Evolutionary conservation across 2,113 vertebrate genomes (phyloP), one percentile per base, ranked within the genome.

Genomic region (Patagioenas fasciata): DNA sequence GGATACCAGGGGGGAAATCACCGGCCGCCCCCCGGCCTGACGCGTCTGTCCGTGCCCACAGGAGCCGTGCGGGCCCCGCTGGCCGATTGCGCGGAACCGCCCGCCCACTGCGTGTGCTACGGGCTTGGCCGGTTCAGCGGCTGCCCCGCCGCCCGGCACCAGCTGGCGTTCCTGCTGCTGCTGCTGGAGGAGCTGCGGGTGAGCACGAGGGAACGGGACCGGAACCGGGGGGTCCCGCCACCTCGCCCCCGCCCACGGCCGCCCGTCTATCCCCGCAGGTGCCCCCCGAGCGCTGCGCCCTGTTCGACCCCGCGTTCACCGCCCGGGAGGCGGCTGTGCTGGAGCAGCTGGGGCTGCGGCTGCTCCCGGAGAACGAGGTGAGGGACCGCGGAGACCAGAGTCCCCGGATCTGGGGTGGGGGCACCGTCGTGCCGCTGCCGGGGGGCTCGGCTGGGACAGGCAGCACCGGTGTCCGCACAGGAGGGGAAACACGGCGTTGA

Each of bases 341-440:
- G 50, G 72, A 26, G 20, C 61, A 93, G 31, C 97, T 99, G 8
- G 98, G 98, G 11, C 69, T 99, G 89, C 97, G 79, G 5, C 97
- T 99, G 23, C 96, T 99, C 15, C 70, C 84, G 17, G 98, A 99
- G 67, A 99, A 99, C 4, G 99, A 99, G 99, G 99, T 99, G 51
- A 53, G 51, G 20, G 48, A 23, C 21, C 48, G 16, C 42, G 42
- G 42, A 16, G 19, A 50, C 48, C 21, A 23, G 21, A 23, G 48
- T 15, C 10, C 48, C 48, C 19, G 48, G 21, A 23, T 23, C 20
- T 21, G 48, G 48, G 9, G 20, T 21, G 48, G 48, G 48, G 48
- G 48, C 20, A 50, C 48, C 48, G 21, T 50, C 21, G 20, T 11
- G 48, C 42, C 42, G 42, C 42, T 44, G 42, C 42, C 42, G 15